A percentile compares a stretch with the other conserved stretches of the same genome.
Conservation (phyloP, 1,140 invertebrate species). For the Drosophila tropicalis region DNA sequence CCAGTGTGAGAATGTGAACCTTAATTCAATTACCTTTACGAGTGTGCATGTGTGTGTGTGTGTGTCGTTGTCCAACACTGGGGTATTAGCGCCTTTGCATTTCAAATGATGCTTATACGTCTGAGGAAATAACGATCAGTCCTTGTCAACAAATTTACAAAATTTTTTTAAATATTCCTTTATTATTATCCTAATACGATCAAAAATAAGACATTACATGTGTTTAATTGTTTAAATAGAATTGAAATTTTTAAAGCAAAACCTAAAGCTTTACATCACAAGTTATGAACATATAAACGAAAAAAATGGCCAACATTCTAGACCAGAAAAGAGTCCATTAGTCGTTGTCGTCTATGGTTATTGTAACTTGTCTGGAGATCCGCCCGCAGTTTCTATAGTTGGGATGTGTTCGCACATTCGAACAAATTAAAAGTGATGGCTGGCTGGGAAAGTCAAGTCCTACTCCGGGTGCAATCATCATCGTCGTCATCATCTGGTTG, state of each 20-base stretch:
- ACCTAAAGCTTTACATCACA: too few species aligned
- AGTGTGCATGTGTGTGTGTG: conserved; percentile 25
- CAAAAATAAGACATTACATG: too few species aligned
- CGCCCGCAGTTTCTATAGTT: conserved; percentile 24
- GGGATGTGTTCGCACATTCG: conserved; percentile 25
- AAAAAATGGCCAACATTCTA: background rate
- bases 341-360: conserved; percentile 10
- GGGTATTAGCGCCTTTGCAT: background rate
- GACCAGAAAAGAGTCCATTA: background rate
- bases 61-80: conserved; percentile 1
- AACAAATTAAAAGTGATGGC: conserved; percentile 65
- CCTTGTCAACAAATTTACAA: too few species aligned
- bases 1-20: conserved; percentile 19
- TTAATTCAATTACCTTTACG: conserved; percentile 52
- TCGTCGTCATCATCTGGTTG: conserved; percentile 17
- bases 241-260: too few species aligned
- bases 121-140: background rate
- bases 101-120: conserved; percentile 30
- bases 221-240: too few species aligned
- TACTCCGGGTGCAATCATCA: conserved; percentile 3
- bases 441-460: conserved; percentile 3
- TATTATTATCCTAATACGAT: too few species aligned
- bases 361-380: conserved; percentile 18
- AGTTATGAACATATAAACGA: background rate
- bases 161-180: too few species aligned